These are phyloP conservation scores for Scaptomyza cyrtandrae DNA, from an alignment of 2,888 invertebrate species.

Conservation along the genomic window DNA sequence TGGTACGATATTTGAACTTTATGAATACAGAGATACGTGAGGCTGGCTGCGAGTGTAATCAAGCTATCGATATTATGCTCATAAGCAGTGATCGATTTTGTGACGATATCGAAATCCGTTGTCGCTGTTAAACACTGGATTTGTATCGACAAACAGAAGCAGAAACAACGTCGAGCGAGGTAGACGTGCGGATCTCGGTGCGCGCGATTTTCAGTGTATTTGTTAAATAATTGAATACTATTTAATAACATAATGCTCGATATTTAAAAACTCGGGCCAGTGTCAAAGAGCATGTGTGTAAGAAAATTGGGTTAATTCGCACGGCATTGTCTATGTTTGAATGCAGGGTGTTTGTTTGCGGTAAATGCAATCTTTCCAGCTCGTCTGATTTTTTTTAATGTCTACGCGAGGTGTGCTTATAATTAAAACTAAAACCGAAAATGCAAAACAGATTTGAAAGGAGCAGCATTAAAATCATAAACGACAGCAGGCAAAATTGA, in stretches of 20 bases:
- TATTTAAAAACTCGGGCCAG: slow-evolving; percentile 17
- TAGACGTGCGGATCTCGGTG: slow-evolving; percentile 48
- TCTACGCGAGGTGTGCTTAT: slow-evolving; percentile 30
- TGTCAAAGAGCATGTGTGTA: slow-evolving; percentile 21
- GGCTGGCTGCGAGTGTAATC: slow-evolving; percentile 7
- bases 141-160: slow-evolving; percentile 46
- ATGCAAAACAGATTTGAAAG: slow-evolving; percentile 32
- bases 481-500: slow-evolving; percentile 30
- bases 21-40: not conserved
- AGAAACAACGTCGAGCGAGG: slow-evolving; percentile 54
- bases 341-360: slow-evolving; percentile 21
- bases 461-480: slow-evolving; percentile 38
- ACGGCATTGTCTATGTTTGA: slow-evolving; percentile 1
- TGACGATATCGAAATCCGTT: not conserved
- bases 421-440: slow-evolving; percentile 40
- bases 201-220: slow-evolving; percentile 54
- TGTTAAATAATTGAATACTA: slow-evolving; percentile 52
- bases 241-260: slow-evolving; percentile 39
- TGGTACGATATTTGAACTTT: not conserved
- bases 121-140: slow-evolving; percentile 32
- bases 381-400: slow-evolving; percentile 36
- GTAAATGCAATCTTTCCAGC: slow-evolving; percentile 39
- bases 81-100: slow-evolving; percentile 2
- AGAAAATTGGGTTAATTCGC: slow-evolving; percentile 22
- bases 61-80: slow-evolving; percentile 16